A percentile compares a stretch with the other conserved stretches of the same genome.
phyloP scores from a whole-genome alignment of 2,888 invertebrate species.

The Diarsia mendica region DNA sequence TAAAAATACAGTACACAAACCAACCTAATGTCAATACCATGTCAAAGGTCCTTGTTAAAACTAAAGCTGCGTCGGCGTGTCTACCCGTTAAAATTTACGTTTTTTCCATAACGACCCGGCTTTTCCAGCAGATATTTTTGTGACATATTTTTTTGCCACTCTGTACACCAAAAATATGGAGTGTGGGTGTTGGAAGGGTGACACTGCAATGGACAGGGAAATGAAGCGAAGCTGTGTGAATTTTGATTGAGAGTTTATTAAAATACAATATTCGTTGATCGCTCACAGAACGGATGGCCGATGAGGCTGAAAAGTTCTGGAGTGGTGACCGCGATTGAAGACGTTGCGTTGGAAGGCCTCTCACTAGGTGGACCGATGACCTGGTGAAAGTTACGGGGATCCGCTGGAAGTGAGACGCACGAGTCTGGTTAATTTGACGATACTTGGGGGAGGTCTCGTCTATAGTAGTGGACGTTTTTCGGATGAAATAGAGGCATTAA shows the following conservation, averaged over 20 bases:
- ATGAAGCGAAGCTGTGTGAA: neutral
- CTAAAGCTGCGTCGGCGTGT: conserved; percentile 30
- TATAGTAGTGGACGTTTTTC: no score
- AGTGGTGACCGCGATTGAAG: no score
- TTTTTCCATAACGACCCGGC: conserved; percentile 41
- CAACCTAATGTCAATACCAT: conserved; percentile 21
- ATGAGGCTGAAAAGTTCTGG: no score
- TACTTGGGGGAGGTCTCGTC: no score
- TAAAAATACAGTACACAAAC: neutral
- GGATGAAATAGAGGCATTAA: no score
- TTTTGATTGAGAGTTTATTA: conserved; percentile 3
- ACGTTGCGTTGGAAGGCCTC: no score
- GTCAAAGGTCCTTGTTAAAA: conserved; percentile 49
- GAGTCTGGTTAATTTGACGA: no score
- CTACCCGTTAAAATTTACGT: conserved; percentile 26
- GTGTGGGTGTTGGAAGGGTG: neutral
- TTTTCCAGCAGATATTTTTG: conserved; percentile 30
- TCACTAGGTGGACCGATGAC: no score
- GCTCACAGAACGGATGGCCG: no score
- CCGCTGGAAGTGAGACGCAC: no score
- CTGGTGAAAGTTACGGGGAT: no score
- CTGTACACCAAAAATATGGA: conserved; percentile 9
- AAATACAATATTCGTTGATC: neutral
- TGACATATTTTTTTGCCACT: conserved; percentile 18
- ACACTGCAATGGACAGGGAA: neutral